Percentiles rank a stretch among this genome's conserved stretches.
These are phyloP conservation scores for Pachyrhynchus sulphureomaculatus DNA, from an alignment of 1,140 invertebrate genomes.

Conservation along the genomic window DNA sequence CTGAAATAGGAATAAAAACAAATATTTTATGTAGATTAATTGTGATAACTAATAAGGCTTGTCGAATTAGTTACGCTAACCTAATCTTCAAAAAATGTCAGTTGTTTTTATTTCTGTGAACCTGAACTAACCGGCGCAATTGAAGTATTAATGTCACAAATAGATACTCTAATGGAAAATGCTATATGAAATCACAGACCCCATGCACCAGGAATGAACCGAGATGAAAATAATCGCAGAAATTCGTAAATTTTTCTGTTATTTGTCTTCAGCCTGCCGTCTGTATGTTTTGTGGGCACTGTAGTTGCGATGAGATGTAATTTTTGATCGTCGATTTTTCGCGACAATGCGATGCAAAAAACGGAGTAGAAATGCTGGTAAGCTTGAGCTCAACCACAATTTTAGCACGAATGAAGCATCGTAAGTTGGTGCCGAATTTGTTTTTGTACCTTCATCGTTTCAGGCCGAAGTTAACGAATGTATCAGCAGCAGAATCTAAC, in stretches of 20 bases:
- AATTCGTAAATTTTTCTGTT: slow-evolving; percentile 30
- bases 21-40: too few relatives aligned
- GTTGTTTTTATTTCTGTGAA: too few relatives aligned
- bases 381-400: slow-evolving; percentile 32
- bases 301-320: slow-evolving; percentile 35
- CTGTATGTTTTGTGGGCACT: slow-evolving; percentile 38
- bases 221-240: slow-evolving; percentile 4
- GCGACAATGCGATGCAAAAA: slow-evolving; percentile 28
- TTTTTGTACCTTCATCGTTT: background rate
- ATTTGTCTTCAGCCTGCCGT: slow-evolving; percentile 42
- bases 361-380: slow-evolving; percentile 35
- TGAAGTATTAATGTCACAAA: too few relatives aligned
- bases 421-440: slow-evolving; percentile 11
- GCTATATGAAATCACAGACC: too few relatives aligned
- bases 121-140: too few relatives aligned
- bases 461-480: too few relatives aligned
- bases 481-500: slow-evolving; percentile 27
- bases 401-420: slow-evolving; percentile 9
- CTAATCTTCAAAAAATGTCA: too few relatives aligned
- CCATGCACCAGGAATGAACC: too few relatives aligned
- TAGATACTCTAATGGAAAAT: too few relatives aligned
- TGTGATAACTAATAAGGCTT: too few relatives aligned
- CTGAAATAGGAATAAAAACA: too few relatives aligned
- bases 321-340: slow-evolving; percentile 20
- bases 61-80: too few relatives aligned